Base-by-base conservation (phyloP, 2,888 invertebrate species). In the Plemyria rubiginata region DNA sequence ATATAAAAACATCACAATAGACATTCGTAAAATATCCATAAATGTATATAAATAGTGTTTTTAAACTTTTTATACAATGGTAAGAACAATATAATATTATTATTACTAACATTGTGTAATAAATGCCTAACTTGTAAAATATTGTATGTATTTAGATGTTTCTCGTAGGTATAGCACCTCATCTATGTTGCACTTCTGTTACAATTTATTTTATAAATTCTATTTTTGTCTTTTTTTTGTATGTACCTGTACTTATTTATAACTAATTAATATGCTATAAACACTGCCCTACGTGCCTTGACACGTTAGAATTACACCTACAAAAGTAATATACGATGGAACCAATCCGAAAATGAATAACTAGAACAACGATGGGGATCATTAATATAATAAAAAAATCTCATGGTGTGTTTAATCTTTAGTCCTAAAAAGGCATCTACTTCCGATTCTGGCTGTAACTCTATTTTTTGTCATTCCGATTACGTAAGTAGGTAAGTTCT, bases 1-100 rank as follows among this genome's bases (percentile, higher is more conserved):
- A 29, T 28, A 11, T 22, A 46, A 28, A 48, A 48, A 43, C 48
- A 48, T 48, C 28, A 49, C 32, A 32, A 48, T 6, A 45, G 15
- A 12, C 32, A 13, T 50, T 36, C 13, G 15, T 32, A 32, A 48
- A 48, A 46, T 46, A 46, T 46, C 28, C 11, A 46, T 48, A 29
- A 22, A 22, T 22, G 3, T 22, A 22, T 1, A 22, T 22, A 22
- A 22, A 22, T 22, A 13, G 48, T 29, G 13, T 32, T 49, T 49
- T 50, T 13, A 50, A 36, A 50, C 50, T 50, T 36, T 50, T 49
- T 45, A 16, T 16, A 29, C 32, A 15, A 36, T 4, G 9, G 13
- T 15, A 29, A 29, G n/a, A 12, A 29, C 7, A 16, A 16, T 9
- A 15, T 16, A n/a, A n/a, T n/a, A n/a, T n/a, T n/a, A n/a, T n/a